Base-by-base conservation (phyloP, 1,140 invertebrate genomes). In the Maniola jurtina region DNA sequence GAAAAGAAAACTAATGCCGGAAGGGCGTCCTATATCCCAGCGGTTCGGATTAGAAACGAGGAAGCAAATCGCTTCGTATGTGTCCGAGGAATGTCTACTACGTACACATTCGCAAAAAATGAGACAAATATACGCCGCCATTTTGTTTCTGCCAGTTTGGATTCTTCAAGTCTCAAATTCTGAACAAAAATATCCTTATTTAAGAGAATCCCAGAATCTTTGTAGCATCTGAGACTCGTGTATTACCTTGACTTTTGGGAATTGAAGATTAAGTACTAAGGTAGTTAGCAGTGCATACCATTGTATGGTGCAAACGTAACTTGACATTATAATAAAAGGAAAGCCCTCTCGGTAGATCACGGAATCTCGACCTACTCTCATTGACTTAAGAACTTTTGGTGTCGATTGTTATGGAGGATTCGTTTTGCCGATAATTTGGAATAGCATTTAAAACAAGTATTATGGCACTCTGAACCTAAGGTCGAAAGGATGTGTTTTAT, bases 221-320 rank as follows among this genome's bases (percentile, higher is more conserved):
- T 52, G 25, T 52, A 16, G 6, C 48, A 52, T 16, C 48, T 16
- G 8, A 52, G 5, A 15, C 13, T 61, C 54, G 60, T 63, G 61
- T 47, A 63, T 60, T 34, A 36, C 66, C 61, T 68, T 68, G 66
- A 68, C 66, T 63, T 68, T 68, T 58, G 38, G 42, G 56, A 58
- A 47, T 33, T 13, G 56, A 50, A 64, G 62, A 35, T 57, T 55
- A n/a, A 33, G 40, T 48, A 45, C 42, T 13, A 25, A 42, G 8
- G 40, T 13, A 52, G 64, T 66, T 61, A 42, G 25, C 42, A 52
- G 66, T 45, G 66, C 66, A 68, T 68, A 58, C 61, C 66, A 40
- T 62, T 34, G 66, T 55, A 68, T 68, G 60, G 55, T 59, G 66
- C 61, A 68, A 68, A 54, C 42, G 25, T 36, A 59, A 35, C 55